Conservation (phyloP, 2,888 invertebrate species). For the Actias luna region DNA sequence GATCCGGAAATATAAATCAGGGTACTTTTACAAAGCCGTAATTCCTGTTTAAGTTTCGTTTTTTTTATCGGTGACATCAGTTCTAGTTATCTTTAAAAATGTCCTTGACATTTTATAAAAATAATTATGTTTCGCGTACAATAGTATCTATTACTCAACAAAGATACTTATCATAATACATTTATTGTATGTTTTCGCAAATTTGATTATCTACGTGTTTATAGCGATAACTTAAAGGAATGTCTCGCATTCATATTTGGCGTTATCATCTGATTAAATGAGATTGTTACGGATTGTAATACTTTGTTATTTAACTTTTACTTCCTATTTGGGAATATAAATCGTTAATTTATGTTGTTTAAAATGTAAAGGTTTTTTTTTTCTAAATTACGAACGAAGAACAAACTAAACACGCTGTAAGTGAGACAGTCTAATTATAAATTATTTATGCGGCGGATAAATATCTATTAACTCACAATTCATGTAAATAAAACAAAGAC, state of each 20-base stretch:
- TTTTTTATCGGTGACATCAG: constrained; percentile 32
- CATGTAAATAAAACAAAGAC: neutral
- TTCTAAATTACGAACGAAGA: neutral
- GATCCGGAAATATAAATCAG: neutral
- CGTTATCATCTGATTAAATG: constrained; percentile 14
- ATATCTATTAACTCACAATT: neutral
- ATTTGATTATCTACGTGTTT: neutral
- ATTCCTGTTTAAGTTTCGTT: constrained; percentile 3
- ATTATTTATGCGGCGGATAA: neutral
- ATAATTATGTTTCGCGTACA: neutral
- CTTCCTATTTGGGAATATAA: neutral
- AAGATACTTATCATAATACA: neutral
- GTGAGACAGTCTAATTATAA: neutral
- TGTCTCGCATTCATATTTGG: neutral
- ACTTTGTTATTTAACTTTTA: neutral
- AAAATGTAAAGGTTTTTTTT: neutral
- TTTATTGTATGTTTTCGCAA: neutral
- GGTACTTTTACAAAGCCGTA: neutral
- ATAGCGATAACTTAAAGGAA: neutral
- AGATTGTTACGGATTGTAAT: neutral
- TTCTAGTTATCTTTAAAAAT: constrained; percentile 25
- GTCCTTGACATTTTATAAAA: constrained; percentile 6
- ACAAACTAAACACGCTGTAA: neutral
- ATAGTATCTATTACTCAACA: neutral
- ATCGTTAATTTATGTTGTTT: neutral